Evolutionary conservation across 1,140 invertebrate species (phyloP).

Genomic region (Reticulitermes speratus): DNA sequence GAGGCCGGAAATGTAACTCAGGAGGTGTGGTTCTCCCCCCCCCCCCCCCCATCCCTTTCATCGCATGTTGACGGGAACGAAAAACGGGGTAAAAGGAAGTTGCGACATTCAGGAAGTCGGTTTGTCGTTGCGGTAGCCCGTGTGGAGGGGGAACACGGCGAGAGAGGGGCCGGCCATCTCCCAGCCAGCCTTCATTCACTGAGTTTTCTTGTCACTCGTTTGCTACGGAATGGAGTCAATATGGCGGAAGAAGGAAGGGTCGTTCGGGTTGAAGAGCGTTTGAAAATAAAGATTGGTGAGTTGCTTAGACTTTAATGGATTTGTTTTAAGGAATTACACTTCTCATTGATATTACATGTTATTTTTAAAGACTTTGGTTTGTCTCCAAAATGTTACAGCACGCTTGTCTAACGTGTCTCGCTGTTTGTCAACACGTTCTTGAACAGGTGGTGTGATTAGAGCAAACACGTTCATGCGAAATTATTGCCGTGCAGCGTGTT

Average conservation of each 20-base stretch:
- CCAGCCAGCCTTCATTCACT: not conserved
- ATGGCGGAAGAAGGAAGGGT: conserved; percentile 81
- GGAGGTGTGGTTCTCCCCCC: not conserved
- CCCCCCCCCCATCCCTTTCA: not conserved
- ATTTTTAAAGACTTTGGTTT: not conserved
- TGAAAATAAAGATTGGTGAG: conserved; percentile 86
- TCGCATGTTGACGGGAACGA: conserved; percentile 8
- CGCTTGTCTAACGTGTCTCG: not conserved
- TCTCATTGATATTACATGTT: not conserved
- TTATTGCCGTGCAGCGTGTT: not conserved
- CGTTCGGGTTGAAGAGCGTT: conserved; percentile 81
- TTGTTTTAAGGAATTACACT: not conserved
- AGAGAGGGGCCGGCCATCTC: not conserved
- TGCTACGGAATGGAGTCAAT: conserved; percentile 64
- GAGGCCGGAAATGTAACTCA: not conserved
- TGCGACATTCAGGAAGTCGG: conserved; percentile 34
- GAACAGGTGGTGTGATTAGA: conserved; percentile 12
- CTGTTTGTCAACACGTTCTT: conserved; percentile 1
- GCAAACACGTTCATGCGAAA: not conserved
- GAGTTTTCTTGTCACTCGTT: not conserved
- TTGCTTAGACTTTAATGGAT: conserved; percentile 36
- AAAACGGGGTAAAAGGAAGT: conserved; percentile 30
- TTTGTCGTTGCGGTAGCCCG: not conserved
- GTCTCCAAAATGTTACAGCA: not conserved
- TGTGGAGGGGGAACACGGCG: not conserved